Evolutionary conservation across 2,888 invertebrate species (phyloP), one percentile per base, ranked within the genome.

Genomic region (Machimus rusticus): DNA sequence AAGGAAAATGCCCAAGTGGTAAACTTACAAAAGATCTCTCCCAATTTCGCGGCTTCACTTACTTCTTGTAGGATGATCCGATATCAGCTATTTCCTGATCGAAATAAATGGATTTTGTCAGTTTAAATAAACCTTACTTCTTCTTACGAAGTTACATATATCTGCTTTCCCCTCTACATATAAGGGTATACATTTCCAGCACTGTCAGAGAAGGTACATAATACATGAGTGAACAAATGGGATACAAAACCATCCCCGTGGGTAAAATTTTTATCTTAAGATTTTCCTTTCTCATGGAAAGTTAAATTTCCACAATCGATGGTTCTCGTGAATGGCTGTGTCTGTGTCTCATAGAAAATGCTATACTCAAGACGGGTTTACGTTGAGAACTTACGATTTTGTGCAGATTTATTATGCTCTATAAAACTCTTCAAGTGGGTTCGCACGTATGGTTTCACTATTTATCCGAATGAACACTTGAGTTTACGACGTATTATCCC

Each of bases 221-320:
- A 39, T 39, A 23, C 43, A 39, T 76, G 76, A 78, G 78, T 23
- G 43, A 43, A 46, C 39, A 78, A 78, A 78, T 78, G 43, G 78
- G 37, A 43, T 78, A 78, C 78, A 78, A 37, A 78, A 78, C 78
- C 46, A 78, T 43, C 19, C 78, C 37, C 78, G 9, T 37, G 78
- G 78, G 78, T 43, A 43, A 78, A 78, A 78, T 78, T 78, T 78
- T 78, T 78, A 43, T 37, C 78, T 78, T 78, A 39, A 78, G 23
- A 16, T 78, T 78, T 78, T 78, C 19, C 12, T 28, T 39, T 37
- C 37, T 37, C 43, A 43, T 39, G 43, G 43, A 78, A 78, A 78
- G 78, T 78, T 78, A 78, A 78, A 43, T 78, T 78, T 76, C 23
- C 78, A 77, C 51, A 23, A 78, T 19, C 8, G 43, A 78, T 78